phyloP scores from a whole-genome alignment of 2,797 vertebrate genomes.

The Oophaga sylvatica region DNA sequence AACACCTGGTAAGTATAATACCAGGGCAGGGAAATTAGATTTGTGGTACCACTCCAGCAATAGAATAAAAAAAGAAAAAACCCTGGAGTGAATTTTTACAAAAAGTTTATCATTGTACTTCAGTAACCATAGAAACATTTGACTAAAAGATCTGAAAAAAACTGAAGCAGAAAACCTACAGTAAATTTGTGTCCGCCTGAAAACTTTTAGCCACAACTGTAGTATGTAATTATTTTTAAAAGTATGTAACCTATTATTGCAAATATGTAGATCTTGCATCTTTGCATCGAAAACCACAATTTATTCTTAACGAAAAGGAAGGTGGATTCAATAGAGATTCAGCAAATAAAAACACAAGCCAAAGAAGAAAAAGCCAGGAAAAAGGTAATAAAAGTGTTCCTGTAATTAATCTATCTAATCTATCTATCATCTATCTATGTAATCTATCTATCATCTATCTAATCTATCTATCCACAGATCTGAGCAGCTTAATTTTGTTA shows the following conservation, averaged over 20 bases:
- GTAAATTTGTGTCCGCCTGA: too few species aligned
- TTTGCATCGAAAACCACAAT: slow-evolving; percentile 91
- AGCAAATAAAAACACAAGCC: slow-evolving; percentile 93
- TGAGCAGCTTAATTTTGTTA: background rate
- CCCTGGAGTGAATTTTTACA: too few species aligned
- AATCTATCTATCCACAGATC: background rate
- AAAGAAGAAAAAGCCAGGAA: slow-evolving; percentile 93
- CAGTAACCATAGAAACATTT: too few species aligned
- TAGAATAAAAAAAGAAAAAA: too few species aligned
- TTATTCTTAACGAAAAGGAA: slow-evolving; percentile 92
- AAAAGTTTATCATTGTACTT: too few species aligned
- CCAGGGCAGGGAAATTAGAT: too few species aligned
- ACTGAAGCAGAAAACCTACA: too few species aligned
- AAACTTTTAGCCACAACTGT: too few species aligned
- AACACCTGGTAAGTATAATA: too few species aligned
- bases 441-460: background rate
- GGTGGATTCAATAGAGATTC: slow-evolving; percentile 91
- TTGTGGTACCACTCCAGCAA: too few species aligned
- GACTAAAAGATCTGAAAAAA: too few species aligned
- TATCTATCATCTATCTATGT: too few species aligned
- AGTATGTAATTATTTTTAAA: background rate
- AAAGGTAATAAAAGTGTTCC: slow-evolving; percentile 76
- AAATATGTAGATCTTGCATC: slow-evolving; percentile 81
- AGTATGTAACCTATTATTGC: background rate
- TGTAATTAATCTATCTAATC: background rate